Evolutionary conservation across 2,113 vertebrate genomes (phyloP).

Genomic region (Trichechus manatus): DNA sequence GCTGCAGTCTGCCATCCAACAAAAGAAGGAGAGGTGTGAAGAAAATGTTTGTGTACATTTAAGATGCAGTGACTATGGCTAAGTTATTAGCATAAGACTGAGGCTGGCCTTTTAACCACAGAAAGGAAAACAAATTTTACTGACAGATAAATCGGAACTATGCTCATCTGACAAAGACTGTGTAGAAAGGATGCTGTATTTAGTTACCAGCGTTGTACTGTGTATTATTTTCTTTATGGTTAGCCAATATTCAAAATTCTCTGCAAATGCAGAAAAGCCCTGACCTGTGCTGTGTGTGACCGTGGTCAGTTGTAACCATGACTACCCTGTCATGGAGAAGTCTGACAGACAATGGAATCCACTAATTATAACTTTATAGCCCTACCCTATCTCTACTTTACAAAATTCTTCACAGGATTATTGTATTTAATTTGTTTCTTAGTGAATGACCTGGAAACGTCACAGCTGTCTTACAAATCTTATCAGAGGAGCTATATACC

Average conservation of each 20-base stretch:
- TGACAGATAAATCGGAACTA: constrained; percentile 73
- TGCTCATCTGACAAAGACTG: constrained; percentile 70
- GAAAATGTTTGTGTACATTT: constrained; percentile 82
- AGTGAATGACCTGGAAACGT: constrained; percentile 12
- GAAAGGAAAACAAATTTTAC: constrained; percentile 74
- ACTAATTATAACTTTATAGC: constrained; percentile 60
- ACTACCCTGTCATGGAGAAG: neutral
- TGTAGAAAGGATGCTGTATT: constrained; percentile 74
- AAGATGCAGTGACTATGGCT: constrained; percentile 45
- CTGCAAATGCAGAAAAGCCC: constrained; percentile 58
- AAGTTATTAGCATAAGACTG: constrained; percentile 79
- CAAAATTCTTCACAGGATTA: constrained; percentile 66
- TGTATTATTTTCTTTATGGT: constrained; percentile 39
- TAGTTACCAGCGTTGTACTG: constrained; percentile 16
- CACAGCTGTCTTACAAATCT: neutral
- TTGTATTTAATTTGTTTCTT: constrained; percentile 47
- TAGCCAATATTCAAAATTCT: constrained; percentile 70
- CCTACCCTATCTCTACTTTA: neutral
- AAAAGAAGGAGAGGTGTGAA: constrained; percentile 81
- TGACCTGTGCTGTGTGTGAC: neutral
- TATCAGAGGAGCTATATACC: neutral
- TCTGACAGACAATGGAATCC: constrained; percentile 22
- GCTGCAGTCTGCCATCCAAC: constrained; percentile 44
- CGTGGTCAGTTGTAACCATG: constrained; percentile 43
- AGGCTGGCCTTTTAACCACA: constrained; percentile 58